phyloP scores from a whole-genome alignment of 2,797 vertebrate species.

The Falco cherrug region DNA sequence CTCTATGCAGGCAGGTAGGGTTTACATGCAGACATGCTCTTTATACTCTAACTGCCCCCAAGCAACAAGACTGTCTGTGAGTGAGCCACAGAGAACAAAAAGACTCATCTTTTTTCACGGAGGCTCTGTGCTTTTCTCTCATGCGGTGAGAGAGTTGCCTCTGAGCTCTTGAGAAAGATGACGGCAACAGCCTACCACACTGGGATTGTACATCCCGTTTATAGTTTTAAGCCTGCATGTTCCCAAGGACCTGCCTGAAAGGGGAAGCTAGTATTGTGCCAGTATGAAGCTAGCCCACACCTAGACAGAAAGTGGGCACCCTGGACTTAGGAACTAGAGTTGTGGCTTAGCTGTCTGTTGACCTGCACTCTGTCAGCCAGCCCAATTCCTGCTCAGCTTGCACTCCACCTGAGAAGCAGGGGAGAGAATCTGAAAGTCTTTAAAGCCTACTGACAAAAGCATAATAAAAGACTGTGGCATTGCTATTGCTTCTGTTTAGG shows the following conservation, averaged over 20 bases:
- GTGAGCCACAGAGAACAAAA: neutral
- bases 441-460: neutral
- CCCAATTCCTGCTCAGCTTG: neutral
- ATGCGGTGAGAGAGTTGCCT: neutral
- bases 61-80: neutral
- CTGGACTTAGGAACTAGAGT: neutral
- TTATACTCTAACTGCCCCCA: neutral
- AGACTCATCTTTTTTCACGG: neutral
- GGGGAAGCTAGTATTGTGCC: neutral
- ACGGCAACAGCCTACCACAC: neutral
- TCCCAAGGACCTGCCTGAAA: neutral
- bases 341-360: neutral
- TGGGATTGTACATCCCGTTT: neutral
- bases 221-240: rapidly evolving
- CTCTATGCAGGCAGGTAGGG: neutral
- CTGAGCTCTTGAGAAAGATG: neutral
- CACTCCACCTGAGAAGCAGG: neutral
- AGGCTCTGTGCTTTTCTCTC: neutral
- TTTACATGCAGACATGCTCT: neutral
- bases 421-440: neutral
- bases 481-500: neutral
- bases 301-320: too few species aligned
- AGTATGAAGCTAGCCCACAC: neutral
- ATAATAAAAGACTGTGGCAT: neutral
- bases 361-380: neutral